A percentile compares a stretch with the other conserved stretches of the same genome.
These are phyloP conservation scores for Hoplodrina ambigua DNA, from an alignment of 2,888 invertebrate genomes.

Conservation along the genomic window DNA sequence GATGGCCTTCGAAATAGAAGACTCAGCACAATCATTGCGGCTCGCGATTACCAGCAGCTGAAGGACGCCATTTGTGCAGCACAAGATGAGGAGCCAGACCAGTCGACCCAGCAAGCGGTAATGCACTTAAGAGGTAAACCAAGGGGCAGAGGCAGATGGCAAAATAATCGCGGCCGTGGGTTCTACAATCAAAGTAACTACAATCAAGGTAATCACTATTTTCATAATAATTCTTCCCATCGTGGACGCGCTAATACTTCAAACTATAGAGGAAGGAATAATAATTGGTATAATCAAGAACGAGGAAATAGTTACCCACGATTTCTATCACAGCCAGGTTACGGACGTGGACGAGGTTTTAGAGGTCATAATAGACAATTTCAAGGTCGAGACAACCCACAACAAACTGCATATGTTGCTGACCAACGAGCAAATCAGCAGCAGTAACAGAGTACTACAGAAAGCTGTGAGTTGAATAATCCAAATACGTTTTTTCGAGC, in stretches of 20 bases:
- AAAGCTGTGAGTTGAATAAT: background rate
- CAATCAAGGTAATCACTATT: slow-evolving; percentile 11
- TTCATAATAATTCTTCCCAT: slow-evolving; percentile 9
- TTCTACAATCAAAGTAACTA: slow-evolving; percentile 2
- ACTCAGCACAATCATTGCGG: slow-evolving; percentile 9
- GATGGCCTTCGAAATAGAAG: too few relatives aligned
- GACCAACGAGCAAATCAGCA: slow-evolving; percentile 3
- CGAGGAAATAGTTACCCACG: background rate
- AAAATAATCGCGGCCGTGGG: slow-evolving; percentile 5
- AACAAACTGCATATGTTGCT: slow-evolving; percentile 5
- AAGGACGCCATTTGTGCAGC: slow-evolving; percentile 13
- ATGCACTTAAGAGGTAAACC: slow-evolving; percentile 12
- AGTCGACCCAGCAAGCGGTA: slow-evolving; percentile 8
- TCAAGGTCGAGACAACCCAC: background rate
- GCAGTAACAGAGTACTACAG: slow-evolving; percentile 2
- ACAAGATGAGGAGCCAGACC: slow-evolving; percentile 5
- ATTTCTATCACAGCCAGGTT: background rate
- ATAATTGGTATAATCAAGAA: background rate
- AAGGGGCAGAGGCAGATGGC: slow-evolving; percentile 1
- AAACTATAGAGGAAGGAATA: slow-evolving; percentile 12
- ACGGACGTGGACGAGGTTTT: slow-evolving; percentile 3
- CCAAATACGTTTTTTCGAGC: slow-evolving; percentile 1
- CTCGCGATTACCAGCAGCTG: slow-evolving; percentile 6
- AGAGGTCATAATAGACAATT: background rate
- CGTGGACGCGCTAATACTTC: background rate